A percentile compares a stretch with the other conserved stretches of the same genome.
Conservation (phyloP, 2,113 vertebrate species). For the Ptyas mucosa region DNA sequence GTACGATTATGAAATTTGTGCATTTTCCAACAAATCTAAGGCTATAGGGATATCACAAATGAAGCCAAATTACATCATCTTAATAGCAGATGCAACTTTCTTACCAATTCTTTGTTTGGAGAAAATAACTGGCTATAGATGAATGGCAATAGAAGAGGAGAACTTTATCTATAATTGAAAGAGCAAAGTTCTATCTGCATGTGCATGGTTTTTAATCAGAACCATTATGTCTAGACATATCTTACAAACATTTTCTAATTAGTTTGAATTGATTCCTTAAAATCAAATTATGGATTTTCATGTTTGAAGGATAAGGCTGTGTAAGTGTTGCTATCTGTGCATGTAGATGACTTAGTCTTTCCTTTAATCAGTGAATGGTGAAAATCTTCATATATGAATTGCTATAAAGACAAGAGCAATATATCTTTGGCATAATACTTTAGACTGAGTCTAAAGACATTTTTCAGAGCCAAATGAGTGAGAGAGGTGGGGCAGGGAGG, state of each 20-base stretch:
- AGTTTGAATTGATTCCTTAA: not conserved
- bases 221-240: not conserved
- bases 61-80: not conserved
- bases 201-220: not conserved
- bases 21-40: not conserved
- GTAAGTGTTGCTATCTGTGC: not conserved
- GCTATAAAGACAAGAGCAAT: not conserved
- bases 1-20: not conserved
- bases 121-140: not conserved
- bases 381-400: not conserved
- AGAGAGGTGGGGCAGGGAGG: too few relatives aligned
- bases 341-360: not conserved
- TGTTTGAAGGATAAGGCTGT: not conserved
- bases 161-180: not conserved
- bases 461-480: not conserved
- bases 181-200: not conserved
- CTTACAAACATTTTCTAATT: not conserved
- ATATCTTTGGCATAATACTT: not conserved
- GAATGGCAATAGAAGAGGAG: not conserved
- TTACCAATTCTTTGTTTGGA: not conserved
- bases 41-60: not conserved
- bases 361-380: not conserved
- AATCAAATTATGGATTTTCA: not conserved
- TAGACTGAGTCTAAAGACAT: not conserved
- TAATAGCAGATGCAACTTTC: not conserved